Percentiles rank a stretch among this genome's conserved stretches.
These are phyloP conservation scores for Prunella fulvescens DNA, from an alignment of 2,113 vertebrate genomes.

Conservation along the genomic window DNA sequence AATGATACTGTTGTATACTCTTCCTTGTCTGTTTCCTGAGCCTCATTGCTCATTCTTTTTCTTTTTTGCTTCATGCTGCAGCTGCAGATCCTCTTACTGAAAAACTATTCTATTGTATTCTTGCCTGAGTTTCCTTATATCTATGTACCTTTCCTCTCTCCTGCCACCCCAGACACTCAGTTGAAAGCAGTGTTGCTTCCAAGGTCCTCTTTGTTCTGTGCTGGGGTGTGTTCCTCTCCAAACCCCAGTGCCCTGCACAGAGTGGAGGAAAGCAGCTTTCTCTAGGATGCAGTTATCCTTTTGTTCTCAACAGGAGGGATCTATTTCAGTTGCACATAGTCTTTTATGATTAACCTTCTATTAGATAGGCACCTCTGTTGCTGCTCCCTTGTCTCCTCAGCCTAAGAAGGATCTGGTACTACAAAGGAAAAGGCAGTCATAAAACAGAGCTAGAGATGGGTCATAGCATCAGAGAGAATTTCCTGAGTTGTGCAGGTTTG, in stretches of 20 bases:
- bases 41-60: not conserved
- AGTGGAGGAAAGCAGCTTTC: not conserved
- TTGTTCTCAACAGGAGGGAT: not conserved
- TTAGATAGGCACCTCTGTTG: not conserved
- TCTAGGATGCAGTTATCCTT: not conserved
- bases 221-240: not conserved
- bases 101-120: not conserved
- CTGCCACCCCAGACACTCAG: not conserved
- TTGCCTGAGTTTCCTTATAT: not conserved
- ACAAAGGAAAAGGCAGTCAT: not conserved
- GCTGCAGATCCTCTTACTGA: not conserved
- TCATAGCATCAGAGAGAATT: not conserved
- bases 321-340: not conserved
- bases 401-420: not conserved
- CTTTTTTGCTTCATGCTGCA: not conserved
- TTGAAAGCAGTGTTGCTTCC: not conserved
- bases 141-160: not conserved
- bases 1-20: not conserved
- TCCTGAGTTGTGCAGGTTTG: not conserved
- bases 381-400: not conserved
- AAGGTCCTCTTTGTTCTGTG: not conserved
- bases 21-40: not conserved
- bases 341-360: conserved; percentile 19
- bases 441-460: not conserved
- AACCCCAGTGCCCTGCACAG: not conserved